These are phyloP conservation scores for Mungos mungo DNA, from an alignment of 2,113 vertebrate species.

Conservation along the genomic window DNA sequence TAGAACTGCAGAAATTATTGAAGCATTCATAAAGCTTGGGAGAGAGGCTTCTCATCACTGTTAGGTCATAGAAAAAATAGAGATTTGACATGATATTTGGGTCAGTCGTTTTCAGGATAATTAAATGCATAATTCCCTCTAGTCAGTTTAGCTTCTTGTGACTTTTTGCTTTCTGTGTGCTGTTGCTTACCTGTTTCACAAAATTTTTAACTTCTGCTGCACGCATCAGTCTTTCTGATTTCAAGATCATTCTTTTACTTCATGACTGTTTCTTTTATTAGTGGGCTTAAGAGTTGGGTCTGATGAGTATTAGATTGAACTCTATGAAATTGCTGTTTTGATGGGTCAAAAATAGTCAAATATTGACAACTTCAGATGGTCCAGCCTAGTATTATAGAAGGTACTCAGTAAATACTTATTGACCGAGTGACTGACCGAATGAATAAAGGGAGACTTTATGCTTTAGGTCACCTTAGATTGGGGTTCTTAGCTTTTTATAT, in stretches of 20 bases:
- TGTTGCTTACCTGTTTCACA: neutral
- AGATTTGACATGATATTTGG: constrained; percentile 54
- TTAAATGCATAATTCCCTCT: constrained; percentile 57
- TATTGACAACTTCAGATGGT: neutral
- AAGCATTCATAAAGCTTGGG: constrained; percentile 34
- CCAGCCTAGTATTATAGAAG: neutral
- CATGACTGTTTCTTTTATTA: neutral
- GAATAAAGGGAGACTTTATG: neutral
- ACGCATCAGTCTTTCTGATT: constrained; percentile 13
- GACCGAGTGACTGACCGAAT: neutral
- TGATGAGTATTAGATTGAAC: neutral
- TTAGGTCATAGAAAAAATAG: constrained; percentile 47
- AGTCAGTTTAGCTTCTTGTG: constrained; percentile 6
- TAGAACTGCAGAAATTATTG: constrained; percentile 35
- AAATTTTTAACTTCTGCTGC: constrained; percentile 4
- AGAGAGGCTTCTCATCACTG: neutral
- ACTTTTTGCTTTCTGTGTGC: constrained; percentile 35
- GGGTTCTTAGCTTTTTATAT: neutral
- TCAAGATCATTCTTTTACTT: constrained; percentile 18
- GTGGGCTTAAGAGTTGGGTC: neutral
- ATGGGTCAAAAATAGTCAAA: neutral
- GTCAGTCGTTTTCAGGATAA: constrained; percentile 67
- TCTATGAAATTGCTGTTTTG: neutral
- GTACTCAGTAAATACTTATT: neutral
- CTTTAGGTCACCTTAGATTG: neutral